These are phyloP conservation scores for Bombus affinis DNA, from an alignment of 1,140 invertebrate species.

Conservation along the genomic window DNA sequence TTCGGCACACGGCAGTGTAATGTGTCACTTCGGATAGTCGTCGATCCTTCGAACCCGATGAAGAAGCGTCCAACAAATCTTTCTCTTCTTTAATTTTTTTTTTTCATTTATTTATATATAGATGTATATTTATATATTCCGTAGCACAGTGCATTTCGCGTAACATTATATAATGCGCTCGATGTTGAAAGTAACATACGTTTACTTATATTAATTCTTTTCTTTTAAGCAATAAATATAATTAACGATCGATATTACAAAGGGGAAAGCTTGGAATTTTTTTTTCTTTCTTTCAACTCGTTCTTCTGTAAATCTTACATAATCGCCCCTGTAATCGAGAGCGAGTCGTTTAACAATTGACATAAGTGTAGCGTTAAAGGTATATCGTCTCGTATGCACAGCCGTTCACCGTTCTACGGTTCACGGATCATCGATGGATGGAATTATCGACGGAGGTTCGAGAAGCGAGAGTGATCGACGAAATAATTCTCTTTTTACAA, in stretches of 20 bases:
- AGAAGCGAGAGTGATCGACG: slow-evolving; percentile 26
- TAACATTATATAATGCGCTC: background rate
- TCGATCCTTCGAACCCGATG: slow-evolving; percentile 61
- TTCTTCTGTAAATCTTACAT: slow-evolving; percentile 42
- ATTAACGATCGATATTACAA: slow-evolving; percentile 45
- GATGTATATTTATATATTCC: slow-evolving; percentile 20
- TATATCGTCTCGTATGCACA: slow-evolving; percentile 22
- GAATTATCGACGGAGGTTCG: slow-evolving; percentile 33
- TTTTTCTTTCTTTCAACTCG: background rate
- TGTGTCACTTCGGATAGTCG: slow-evolving; percentile 37
- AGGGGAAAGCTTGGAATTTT: slow-evolving; percentile 36
- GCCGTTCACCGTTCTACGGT: slow-evolving; percentile 27
- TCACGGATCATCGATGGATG: slow-evolving; percentile 40
- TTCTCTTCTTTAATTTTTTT: background rate
- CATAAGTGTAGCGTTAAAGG: slow-evolving; percentile 49
- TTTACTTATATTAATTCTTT: background rate
- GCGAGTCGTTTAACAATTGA: slow-evolving; percentile 62
- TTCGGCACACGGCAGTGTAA: slow-evolving; percentile 68
- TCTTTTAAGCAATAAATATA: slow-evolving; percentile 8
- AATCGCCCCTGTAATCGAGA: slow-evolving; percentile 22
- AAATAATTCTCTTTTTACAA: background rate
- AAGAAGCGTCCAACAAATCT: slow-evolving; percentile 27
- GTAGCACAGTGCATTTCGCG: slow-evolving; percentile 58
- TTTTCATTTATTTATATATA: slow-evolving; percentile 40
- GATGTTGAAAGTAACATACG: background rate